Evolutionary conservation across 2,888 invertebrate species (phyloP), one percentile per base, ranked within the genome.

Genomic region (Dysmachus trigonus): DNA sequence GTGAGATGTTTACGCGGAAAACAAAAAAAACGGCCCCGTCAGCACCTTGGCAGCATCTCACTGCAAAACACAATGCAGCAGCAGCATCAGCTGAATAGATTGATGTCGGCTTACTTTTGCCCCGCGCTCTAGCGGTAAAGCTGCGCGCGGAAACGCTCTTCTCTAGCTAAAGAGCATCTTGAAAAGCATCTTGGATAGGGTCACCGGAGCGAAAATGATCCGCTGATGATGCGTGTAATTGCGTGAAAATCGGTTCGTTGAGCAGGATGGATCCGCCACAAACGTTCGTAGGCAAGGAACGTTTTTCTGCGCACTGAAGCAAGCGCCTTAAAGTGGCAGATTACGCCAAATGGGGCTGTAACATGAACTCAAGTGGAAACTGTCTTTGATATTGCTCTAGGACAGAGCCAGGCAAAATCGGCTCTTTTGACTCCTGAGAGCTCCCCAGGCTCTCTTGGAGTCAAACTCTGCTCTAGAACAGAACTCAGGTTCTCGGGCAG

Each of bases 211-310:
- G 35, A 76, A 18, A 76, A 76, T 38, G 33, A 38, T 76, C 33
- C 22, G 10, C 33, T 35, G 76, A 76, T 76, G 76, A 76, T 76
- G 76, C 76, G 76, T 76, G 38, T 76, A 76, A 76, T 76, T 76
- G 76, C 76, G 76, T 38, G 38, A 38, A 76, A 76, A 76, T 76
- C n/a, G 18, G 22, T 35, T 10, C 62, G 62, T 27, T 62, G 62
- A 62, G 27, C 62, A 27, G 62, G 62, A 62, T 22, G 27, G 10
- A 62, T 18, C 27, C 22, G 27, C 10, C 62, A 15, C 2, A 51
- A 51, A 51, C 62, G 62, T 3, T n/a, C n/a, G 4, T 47, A 62
- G 18, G 18, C 7, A 62, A 62, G 27, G 13, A 62, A 62, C 10
- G 62, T 47, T 62, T 62, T 62, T 41, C n/a, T 62, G 10, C 13